Evolutionary conservation across 2,888 invertebrate species (phyloP).

Genomic region (Euplagia quadripunctaria): DNA sequence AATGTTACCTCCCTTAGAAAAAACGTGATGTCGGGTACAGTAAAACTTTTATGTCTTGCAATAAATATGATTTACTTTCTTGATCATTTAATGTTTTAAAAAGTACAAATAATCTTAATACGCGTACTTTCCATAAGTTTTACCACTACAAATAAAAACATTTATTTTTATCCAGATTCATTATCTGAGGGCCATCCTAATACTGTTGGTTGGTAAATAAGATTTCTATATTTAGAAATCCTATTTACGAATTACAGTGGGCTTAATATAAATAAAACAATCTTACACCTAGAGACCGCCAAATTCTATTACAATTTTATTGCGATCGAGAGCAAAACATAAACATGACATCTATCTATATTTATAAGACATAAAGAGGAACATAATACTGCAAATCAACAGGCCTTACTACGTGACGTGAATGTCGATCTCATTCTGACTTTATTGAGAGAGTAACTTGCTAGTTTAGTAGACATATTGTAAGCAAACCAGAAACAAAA

Average conservation of each 20-base stretch:
- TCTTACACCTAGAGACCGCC: constrained; percentile 6
- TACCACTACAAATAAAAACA: no score
- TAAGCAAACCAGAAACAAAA: constrained; percentile 35
- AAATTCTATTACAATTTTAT: background rate
- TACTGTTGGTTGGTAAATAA: background rate
- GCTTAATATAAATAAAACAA: background rate
- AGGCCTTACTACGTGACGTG: constrained; percentile 45
- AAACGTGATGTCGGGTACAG: no score
- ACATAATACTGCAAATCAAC: constrained; percentile 52
- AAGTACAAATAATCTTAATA: no score
- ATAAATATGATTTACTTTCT: no score
- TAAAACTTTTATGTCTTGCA: no score
- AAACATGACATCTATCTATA: constrained; percentile 31
- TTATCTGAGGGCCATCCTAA: background rate
- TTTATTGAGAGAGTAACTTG: constrained; percentile 35
- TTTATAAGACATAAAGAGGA: constrained; percentile 31
- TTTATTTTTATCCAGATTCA: no score
- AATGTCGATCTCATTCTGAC: constrained; percentile 34
- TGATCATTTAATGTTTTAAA: no score
- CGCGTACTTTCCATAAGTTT: no score
- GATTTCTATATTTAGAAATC: background rate
- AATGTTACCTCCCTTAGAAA: no score
- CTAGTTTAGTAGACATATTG: constrained; percentile 33
- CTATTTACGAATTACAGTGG: background rate
- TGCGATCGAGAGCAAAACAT: constrained; percentile 24